phyloP scores from a whole-genome alignment of 1,140 invertebrate species.

The Lamellibrachia luymesi region DNA sequence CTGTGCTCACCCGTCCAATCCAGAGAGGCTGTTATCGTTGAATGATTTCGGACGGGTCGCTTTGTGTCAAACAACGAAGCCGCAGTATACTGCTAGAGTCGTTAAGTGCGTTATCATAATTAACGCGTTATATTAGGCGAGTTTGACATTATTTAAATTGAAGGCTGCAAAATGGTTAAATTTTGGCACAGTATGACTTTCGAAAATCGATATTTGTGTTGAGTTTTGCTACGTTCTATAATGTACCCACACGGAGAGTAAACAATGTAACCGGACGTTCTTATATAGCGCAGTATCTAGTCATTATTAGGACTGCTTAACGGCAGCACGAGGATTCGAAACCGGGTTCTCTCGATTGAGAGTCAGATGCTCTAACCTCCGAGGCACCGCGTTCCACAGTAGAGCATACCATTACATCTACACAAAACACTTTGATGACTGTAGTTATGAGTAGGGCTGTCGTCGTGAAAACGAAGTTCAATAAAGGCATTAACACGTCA shows the following conservation, averaged over 20 bases:
- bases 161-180: background rate
- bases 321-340: too few species aligned
- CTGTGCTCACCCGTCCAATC: background rate
- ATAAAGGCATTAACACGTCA: background rate
- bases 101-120: background rate
- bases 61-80: background rate
- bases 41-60: background rate
- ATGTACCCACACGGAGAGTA: background rate
- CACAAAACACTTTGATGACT: background rate
- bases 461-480: background rate
- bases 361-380: too few species aligned
- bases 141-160: background rate
- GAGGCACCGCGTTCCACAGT: too few species aligned
- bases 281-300: too few species aligned
- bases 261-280: too few species aligned
- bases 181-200: background rate
- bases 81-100: background rate
- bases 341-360: too few species aligned
- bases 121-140: background rate
- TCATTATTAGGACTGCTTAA: too few species aligned
- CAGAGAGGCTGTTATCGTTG: background rate
- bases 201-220: background rate
- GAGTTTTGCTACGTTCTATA: background rate
- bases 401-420: too few species aligned
- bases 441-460: background rate